Evolutionary conservation across 2,888 invertebrate species (phyloP).

Genomic region (Theodoxus fluviatilis): DNA sequence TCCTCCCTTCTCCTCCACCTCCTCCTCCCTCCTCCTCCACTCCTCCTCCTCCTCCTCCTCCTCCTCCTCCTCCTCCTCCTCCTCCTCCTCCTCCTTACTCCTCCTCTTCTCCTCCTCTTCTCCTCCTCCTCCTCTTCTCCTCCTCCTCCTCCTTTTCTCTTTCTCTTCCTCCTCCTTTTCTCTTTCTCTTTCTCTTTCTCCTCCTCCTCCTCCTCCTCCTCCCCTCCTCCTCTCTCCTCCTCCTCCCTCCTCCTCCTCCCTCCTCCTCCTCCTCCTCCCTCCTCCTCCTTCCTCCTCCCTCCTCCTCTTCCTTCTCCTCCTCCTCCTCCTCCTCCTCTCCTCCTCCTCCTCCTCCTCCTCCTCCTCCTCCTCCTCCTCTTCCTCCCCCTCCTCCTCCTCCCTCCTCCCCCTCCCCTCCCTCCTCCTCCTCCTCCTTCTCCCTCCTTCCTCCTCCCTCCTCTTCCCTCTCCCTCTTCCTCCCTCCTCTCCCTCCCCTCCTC

Average conservation of each 20-base stretch:
- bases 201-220: slow-evolving; percentile 16
- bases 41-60: background rate
- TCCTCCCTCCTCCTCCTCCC: background rate
- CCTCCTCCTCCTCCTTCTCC: background rate
- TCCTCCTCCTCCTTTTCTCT: background rate
- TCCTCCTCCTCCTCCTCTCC: background rate
- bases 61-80: background rate
- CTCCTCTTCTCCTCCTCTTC: background rate
- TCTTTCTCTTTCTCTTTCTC: background rate
- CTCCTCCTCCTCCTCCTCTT: background rate
- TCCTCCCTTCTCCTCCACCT: slow-evolving; percentile 1
- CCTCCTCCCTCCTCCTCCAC: slow-evolving; percentile 5
- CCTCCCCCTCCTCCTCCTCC: background rate
- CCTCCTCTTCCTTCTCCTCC: slow-evolving; percentile 4
- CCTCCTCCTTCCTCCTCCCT: background rate
- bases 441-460: background rate
- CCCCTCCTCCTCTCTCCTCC: too few relatives aligned
- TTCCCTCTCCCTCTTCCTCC: background rate
- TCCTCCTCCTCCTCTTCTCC: background rate
- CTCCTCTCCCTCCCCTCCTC: background rate
- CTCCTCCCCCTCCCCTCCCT: background rate
- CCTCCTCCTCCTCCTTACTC: background rate
- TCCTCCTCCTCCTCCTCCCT: background rate
- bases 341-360: background rate
- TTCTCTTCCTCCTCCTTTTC: background rate